Percentiles rank a stretch among this genome's conserved stretches.
Evolutionary conservation across 2,797 vertebrate genomes (phyloP).

Genomic region (Anolis apletophallus): DNA sequence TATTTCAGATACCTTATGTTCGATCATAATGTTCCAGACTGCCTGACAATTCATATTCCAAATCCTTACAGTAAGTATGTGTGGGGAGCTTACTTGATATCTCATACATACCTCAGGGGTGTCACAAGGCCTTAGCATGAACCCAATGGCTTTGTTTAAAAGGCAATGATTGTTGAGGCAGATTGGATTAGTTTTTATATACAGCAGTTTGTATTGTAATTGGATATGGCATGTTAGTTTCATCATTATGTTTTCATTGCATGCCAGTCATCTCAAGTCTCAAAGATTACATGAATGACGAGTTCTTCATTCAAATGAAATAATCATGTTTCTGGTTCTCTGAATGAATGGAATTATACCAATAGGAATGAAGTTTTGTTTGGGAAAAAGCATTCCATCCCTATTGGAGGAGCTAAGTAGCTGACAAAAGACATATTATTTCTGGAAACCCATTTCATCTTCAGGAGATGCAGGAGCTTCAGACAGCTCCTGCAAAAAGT

Average conservation of each 20-base stretch:
- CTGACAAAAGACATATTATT: slow-evolving; percentile 7
- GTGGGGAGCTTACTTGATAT: not conserved
- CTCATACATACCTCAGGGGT: not conserved
- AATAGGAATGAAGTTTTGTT: not conserved
- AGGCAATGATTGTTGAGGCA: not conserved
- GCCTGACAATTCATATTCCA: too few relatives aligned
- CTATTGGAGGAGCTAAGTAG: not conserved
- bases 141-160: not conserved
- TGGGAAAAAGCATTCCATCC: not conserved
- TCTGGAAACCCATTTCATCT: not conserved
- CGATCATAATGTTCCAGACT: not conserved
- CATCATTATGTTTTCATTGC: not conserved
- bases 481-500: slow-evolving; percentile 20
- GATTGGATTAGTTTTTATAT: not conserved
- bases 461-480: slow-evolving; percentile 18
- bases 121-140: not conserved
- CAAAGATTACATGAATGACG: not conserved
- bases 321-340: not conserved
- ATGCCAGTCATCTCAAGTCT: not conserved
- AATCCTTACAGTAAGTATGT: not conserved
- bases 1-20: not conserved
- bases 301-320: not conserved
- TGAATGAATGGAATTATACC: not conserved
- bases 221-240: not conserved
- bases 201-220: not conserved